These are phyloP conservation scores for Cebus imitator DNA, from an alignment of 2,113 vertebrate genomes.

Conservation along the genomic window DNA sequence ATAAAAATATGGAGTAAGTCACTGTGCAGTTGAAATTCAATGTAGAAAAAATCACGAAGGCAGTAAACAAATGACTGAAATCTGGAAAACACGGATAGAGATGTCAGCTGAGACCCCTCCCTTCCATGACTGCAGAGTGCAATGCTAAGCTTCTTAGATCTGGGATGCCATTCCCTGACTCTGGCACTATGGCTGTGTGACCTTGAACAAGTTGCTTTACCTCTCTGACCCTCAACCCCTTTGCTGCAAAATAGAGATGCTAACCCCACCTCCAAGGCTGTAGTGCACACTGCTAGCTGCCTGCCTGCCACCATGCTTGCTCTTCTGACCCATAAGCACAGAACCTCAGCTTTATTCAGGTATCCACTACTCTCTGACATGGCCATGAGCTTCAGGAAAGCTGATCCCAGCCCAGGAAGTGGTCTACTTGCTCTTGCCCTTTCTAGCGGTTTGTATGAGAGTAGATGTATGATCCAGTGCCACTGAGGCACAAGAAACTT, in stretches of 20 bases:
- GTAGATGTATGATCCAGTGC: not conserved
- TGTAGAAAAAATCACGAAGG: not conserved
- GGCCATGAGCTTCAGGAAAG: not conserved
- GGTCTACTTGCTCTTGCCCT: not conserved
- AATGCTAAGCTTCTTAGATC: no score
- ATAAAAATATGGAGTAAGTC: not conserved
- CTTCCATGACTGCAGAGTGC: not conserved
- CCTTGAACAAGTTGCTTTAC: not conserved
- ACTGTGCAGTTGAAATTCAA: not conserved
- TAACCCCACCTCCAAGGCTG: no score
- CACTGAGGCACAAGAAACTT: not conserved
- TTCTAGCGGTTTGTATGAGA: not conserved
- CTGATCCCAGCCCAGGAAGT: not conserved
- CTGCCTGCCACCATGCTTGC: not conserved
- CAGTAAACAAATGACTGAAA: not conserved
- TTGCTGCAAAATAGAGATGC: not conserved
- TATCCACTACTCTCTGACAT: rapidly evolving
- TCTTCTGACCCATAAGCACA: not conserved
- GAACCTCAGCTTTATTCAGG: not conserved
- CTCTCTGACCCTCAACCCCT: not conserved
- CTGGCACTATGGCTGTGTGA: not conserved
- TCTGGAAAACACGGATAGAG: not conserved
- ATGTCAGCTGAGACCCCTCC: not conserved
- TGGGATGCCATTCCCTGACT: not conserved
- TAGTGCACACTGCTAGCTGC: not conserved